Percentiles rank a stretch among this genome's conserved stretches.
Evolutionary conservation across 2,888 invertebrate species (phyloP).

Genomic region (Panopea generosa): DNA sequence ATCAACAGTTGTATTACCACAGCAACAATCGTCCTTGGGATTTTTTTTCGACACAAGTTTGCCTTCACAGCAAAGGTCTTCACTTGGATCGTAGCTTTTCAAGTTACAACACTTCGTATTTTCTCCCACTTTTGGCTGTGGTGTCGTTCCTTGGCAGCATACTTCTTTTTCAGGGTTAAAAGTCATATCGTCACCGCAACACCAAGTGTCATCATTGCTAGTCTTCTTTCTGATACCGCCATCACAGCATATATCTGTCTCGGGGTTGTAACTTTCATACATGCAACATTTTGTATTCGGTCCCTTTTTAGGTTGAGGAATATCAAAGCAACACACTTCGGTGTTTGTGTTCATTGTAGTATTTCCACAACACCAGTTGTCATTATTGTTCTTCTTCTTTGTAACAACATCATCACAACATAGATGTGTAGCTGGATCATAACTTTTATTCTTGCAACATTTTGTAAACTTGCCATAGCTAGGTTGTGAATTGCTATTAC

Average conservation of each 20-base stretch:
- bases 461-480: conserved; percentile 39
- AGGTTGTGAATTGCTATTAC: conserved; percentile 49
- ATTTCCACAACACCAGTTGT: conserved; percentile 53
- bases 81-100: conserved; percentile 40
- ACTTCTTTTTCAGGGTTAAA: conserved; percentile 53
- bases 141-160: conserved; percentile 48
- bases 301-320: conserved; percentile 26
- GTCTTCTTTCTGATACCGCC: conserved; percentile 37
- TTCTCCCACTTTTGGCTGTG: conserved; percentile 35
- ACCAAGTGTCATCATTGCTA: conserved; percentile 47
- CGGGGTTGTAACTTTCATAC: conserved; percentile 40
- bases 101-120: conserved; percentile 45
- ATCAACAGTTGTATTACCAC: conserved; percentile 48
- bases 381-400: conserved; percentile 29
- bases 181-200: conserved; percentile 47
- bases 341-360: conserved; percentile 49
- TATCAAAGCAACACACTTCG: conserved; percentile 45
- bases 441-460: conserved; percentile 44
- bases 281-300: conserved; percentile 42
- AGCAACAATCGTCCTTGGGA: conserved; percentile 38
- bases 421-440: conserved; percentile 36
- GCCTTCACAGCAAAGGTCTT: conserved; percentile 40
- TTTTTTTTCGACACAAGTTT: conserved; percentile 34
- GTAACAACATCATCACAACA: conserved; percentile 31
- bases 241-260: conserved; percentile 45